A percentile compares a stretch with the other conserved stretches of the same genome.
phyloP scores from a whole-genome alignment of 2,113 vertebrate species.

The Thunnus thynnus region DNA sequence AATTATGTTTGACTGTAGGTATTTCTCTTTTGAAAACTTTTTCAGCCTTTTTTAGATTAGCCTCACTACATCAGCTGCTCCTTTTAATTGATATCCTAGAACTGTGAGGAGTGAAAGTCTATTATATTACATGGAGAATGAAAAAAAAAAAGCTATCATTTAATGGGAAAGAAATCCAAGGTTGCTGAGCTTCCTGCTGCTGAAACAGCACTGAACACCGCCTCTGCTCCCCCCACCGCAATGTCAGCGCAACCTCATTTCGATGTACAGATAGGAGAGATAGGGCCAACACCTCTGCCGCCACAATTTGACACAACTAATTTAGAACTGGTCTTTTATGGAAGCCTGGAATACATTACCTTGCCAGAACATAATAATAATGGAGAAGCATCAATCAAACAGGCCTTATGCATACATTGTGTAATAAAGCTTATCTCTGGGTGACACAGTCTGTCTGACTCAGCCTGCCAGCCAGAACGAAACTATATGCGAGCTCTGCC shows the following conservation, averaged over 20 bases:
- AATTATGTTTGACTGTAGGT: neutral
- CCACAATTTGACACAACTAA: slow-evolving; percentile 83
- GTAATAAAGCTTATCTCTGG: slow-evolving; percentile 86
- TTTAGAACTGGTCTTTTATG: slow-evolving; percentile 81
- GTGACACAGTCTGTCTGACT: slow-evolving; percentile 82
- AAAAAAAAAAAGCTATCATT: slow-evolving; percentile 46
- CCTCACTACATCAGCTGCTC: neutral
- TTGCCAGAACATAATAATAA: slow-evolving; percentile 80
- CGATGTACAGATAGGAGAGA: slow-evolving; percentile 77
- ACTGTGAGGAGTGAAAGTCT: slow-evolving; percentile 9
- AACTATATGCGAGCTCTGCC: slow-evolving; percentile 67
- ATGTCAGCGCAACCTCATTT: slow-evolving; percentile 79
- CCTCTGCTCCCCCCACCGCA: slow-evolving; percentile 28
- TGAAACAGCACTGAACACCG: slow-evolving; percentile 5
- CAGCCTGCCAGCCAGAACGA: slow-evolving; percentile 67
- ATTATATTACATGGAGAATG: slow-evolving; percentile 29
- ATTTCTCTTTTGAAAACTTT: neutral
- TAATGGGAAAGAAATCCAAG: slow-evolving; percentile 60
- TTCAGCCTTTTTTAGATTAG: slow-evolving; percentile 1
- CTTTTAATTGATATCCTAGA: slow-evolving; percentile 47
- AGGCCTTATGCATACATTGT: slow-evolving; percentile 71
- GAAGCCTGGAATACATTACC: slow-evolving; percentile 81
- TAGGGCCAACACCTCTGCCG: slow-evolving; percentile 70
- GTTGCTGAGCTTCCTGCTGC: slow-evolving; percentile 22
- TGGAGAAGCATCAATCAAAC: slow-evolving; percentile 84